Percentiles rank a stretch among this genome's conserved stretches.
Conservation (phyloP, 2,888 invertebrate genomes). For the Blastobasis adustella region DNA sequence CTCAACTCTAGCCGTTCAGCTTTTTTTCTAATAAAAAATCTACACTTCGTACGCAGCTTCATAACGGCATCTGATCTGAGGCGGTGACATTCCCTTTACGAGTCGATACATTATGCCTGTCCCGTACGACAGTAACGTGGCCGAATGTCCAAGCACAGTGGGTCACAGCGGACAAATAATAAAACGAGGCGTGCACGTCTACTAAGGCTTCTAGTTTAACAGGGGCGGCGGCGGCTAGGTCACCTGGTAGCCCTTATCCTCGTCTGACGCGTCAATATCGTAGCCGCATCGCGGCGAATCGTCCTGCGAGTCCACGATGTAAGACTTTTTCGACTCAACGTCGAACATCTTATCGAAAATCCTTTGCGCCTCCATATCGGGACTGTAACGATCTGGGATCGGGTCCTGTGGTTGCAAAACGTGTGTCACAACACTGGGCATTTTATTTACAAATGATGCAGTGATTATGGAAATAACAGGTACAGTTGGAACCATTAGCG, state of each 20-base stretch:
- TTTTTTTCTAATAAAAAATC: too few species aligned
- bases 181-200: slow-evolving; percentile 69
- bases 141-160: background rate
- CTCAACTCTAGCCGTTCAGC: too few species aligned
- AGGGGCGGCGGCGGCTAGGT: slow-evolving; percentile 61
- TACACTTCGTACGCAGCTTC: too few species aligned
- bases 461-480: background rate
- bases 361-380: slow-evolving; percentile 72
- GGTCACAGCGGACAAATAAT: slow-evolving; percentile 50
- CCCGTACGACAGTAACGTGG: too few species aligned
- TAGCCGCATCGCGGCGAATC: slow-evolving; percentile 67
- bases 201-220: slow-evolving; percentile 25
- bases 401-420: slow-evolving; percentile 69
- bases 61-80: too few species aligned
- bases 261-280: slow-evolving; percentile 70
- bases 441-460: slow-evolving; percentile 15
- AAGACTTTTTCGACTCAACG: slow-evolving; percentile 66
- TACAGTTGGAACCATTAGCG: too few species aligned
- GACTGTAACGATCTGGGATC: slow-evolving; percentile 73
- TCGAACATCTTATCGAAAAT: slow-evolving; percentile 76
- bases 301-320: slow-evolving; percentile 56
- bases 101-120: too few species aligned
- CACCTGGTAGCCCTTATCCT: slow-evolving; percentile 71
- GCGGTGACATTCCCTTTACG: too few species aligned
- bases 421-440: slow-evolving; percentile 36